These are phyloP conservation scores for Ellobius talpinus DNA, from an alignment of 2,113 vertebrate species.

Conservation along the genomic window DNA sequence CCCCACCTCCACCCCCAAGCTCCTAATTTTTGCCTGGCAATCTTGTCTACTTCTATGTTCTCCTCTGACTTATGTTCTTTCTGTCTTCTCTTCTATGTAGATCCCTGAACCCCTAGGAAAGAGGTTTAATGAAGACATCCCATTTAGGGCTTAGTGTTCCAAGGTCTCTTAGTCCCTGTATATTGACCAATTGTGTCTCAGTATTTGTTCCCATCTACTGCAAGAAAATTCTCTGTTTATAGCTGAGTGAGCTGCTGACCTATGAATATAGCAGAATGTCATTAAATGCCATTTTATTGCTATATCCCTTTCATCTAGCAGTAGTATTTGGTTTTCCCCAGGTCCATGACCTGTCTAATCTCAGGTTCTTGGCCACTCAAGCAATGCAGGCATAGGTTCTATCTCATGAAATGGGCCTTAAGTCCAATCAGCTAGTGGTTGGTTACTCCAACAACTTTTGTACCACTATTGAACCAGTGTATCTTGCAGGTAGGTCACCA, in stretches of 20 bases:
- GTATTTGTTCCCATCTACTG: not conserved
- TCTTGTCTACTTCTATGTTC: too few species aligned
- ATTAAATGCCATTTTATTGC: not conserved
- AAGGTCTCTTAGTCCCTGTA: not conserved
- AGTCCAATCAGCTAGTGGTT: not conserved
- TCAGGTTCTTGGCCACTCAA: not conserved
- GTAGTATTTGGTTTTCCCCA: not conserved
- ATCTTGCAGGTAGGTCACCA: not conserved
- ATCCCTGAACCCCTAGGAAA: not conserved
- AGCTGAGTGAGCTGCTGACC: not conserved
- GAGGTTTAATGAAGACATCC: not conserved
- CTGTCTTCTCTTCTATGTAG: not conserved
- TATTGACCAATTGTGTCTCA: not conserved
- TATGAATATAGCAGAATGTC: not conserved
- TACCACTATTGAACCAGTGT: not conserved
- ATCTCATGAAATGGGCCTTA: not conserved
- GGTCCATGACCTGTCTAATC: not conserved
- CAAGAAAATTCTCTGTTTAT: not conserved
- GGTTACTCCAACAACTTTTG: not conserved
- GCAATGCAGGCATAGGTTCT: not conserved
- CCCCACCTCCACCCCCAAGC: too few species aligned
- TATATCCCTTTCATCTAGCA: not conserved
- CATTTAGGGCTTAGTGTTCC: not conserved
- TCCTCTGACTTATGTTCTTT: not conserved
- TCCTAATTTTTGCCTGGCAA: too few species aligned